Conservation (phyloP, 2,888 invertebrate species). For the Andrena haemorrhoa region DNA sequence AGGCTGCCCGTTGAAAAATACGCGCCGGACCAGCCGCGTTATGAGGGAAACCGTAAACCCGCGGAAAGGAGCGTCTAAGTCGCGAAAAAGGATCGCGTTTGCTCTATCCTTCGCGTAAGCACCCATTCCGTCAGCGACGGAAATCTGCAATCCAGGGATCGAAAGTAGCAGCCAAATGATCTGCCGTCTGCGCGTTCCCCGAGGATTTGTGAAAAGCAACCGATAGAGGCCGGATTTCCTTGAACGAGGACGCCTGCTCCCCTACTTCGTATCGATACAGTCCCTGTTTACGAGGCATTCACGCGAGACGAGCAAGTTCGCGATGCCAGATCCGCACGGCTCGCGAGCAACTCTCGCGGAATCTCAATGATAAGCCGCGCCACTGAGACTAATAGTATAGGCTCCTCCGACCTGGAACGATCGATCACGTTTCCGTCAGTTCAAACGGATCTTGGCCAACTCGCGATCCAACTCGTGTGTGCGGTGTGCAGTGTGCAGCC, state of each 20-base stretch:
- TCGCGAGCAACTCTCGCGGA: slow-evolving; percentile 33
- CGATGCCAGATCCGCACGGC: not conserved
- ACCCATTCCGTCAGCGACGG: too few relatives aligned
- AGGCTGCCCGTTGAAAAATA: slow-evolving; percentile 8
- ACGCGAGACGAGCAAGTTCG: slow-evolving; percentile 32
- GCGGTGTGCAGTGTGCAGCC: not conserved
- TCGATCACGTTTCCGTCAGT: not conserved
- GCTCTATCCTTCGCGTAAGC: too few relatives aligned
- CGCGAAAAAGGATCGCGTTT: not conserved
- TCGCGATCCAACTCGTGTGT: not conserved
- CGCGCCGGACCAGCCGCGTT: too few relatives aligned
- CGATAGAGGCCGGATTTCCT: not conserved
- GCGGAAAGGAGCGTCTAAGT: not conserved
- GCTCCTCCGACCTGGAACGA: not conserved
- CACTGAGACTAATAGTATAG: not conserved
- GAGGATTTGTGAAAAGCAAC: slow-evolving; percentile 7
- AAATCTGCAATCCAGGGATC: not conserved
- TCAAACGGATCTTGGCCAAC: not conserved
- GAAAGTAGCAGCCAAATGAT: not conserved
- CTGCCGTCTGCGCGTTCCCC: too few relatives aligned
- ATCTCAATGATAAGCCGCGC: slow-evolving; percentile 32
- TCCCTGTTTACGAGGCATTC: slow-evolving; percentile 18
- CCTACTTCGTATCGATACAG: not conserved
- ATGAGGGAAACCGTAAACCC: too few relatives aligned
- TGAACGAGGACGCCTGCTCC: not conserved